A percentile compares a stretch with the other conserved stretches of the same genome.
These are phyloP conservation scores for Cheiracanthium punctorium DNA, from an alignment of 2,888 invertebrate species.

Conservation along the genomic window DNA sequence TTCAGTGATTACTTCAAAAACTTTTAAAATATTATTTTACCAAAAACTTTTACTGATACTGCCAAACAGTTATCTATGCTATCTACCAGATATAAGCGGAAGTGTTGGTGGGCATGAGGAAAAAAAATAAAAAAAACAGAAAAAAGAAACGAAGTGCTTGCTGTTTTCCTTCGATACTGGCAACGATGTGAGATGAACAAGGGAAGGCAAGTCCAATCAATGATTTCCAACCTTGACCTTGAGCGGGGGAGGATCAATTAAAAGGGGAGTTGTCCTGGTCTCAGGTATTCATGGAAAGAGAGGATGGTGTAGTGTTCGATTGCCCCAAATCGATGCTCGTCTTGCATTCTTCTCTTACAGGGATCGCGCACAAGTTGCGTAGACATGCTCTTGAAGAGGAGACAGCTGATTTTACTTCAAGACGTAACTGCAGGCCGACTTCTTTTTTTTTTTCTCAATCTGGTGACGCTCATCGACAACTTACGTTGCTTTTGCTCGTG, in stretches of 20 bases:
- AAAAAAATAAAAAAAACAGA: not conserved
- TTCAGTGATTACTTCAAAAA: too few species aligned
- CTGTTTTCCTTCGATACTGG: slow-evolving; percentile 8
- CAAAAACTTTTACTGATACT: too few species aligned
- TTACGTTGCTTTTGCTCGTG: too few species aligned
- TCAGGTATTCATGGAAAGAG: slow-evolving; percentile 60
- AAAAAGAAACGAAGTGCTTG: too few species aligned
- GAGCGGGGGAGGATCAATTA: slow-evolving; percentile 62
- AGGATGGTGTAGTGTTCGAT: slow-evolving; percentile 43
- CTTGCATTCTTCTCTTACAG: slow-evolving; percentile 34
- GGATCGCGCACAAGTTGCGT: slow-evolving; percentile 20
- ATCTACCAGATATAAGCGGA: too few species aligned
- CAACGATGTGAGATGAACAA: slow-evolving; percentile 24
- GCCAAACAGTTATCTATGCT: too few species aligned
- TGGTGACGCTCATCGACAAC: too few species aligned
- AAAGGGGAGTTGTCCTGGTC: slow-evolving; percentile 60
- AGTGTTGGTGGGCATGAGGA: too few species aligned
- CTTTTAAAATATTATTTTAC: too few species aligned
- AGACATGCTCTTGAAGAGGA: not conserved
- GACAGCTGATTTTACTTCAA: not conserved
- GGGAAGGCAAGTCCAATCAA: slow-evolving; percentile 53
- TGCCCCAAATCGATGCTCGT: slow-evolving; percentile 59
- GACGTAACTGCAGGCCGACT: too few species aligned
- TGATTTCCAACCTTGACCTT: slow-evolving; percentile 68
- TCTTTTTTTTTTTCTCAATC: too few species aligned